Base-by-base conservation (phyloP, 2,888 invertebrate genomes). In the Lasiommata megera region DNA sequence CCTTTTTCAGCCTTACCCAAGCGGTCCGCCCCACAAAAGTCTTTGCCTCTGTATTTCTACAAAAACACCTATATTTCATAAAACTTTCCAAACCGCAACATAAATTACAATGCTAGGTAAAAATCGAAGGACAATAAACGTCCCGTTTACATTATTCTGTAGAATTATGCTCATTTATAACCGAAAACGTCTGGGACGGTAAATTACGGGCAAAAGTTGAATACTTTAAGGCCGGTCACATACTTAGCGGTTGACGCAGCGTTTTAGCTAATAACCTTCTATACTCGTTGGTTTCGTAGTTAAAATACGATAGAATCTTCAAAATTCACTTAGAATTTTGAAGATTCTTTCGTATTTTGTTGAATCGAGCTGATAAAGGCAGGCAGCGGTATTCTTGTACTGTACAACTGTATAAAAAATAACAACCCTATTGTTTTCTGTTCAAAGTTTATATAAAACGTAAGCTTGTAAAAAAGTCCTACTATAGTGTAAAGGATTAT, bases 101-200 rank as follows among this genome's bases (percentile, higher is more conserved):
- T 57, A 57, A 57, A 57, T 57, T 51, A 36, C 31, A 23, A 46
- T 8, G 14, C 29, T 40, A 16, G 55, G 51, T 58, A 46, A 55
- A 61, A 58, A 56, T 56, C 18, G 50, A 54, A 48, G 34, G 23
- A 48, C 47, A 56, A 54, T 46, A 50, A 46, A 37, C 18, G 55
- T 41, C 34, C 47, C 23, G 36, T 46, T 51, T 40, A 43, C 54
- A 58, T 36, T 56, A 58, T 53, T 41, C 51, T 28, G 34, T 17
- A 29, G 57, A 64, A 54, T 66, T 66, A 60, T 64, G 56, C 56
- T 62, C 58, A 69, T 70, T 67, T 65, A 61, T 62, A 67, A 61
- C 53, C 38, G 17, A 48, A 60, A 31, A 55, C 29, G 48, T 50
- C 50, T 46, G 37, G 56, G 36, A 14, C 12, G 23, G 37, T 60